A percentile compares a stretch with the other conserved stretches of the same genome.
Evolutionary conservation across 2,888 invertebrate species (phyloP).

Genomic region (Tiphia femorata): DNA sequence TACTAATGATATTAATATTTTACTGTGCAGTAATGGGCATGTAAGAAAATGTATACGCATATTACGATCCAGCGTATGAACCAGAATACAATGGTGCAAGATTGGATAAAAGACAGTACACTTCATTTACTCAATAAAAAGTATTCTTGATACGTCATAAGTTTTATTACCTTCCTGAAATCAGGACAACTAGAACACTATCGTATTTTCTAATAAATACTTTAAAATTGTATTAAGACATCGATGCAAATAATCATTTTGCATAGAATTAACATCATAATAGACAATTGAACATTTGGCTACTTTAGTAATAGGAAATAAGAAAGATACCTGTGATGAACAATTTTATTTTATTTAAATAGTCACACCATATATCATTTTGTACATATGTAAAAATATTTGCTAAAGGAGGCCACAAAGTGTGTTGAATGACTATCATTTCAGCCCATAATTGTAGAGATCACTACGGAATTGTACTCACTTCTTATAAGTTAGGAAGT

Average conservation of each 20-base stretch:
- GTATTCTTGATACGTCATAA: conserved; percentile 32
- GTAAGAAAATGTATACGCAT: conserved; percentile 44
- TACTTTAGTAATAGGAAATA: conserved; percentile 1
- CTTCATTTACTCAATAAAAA: conserved; percentile 38
- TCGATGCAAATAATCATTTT: too few species aligned
- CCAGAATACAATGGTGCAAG: conserved; percentile 43
- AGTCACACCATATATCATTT: conserved; percentile 59
- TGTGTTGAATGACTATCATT: conserved; percentile 41
- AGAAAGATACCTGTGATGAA: conserved; percentile 5
- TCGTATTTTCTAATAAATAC: too few species aligned
- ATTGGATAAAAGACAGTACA: conserved; percentile 40
- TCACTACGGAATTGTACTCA: conserved; percentile 38
- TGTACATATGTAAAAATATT: conserved; percentile 67
- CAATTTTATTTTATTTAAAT: conserved; percentile 58
- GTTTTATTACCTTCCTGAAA: conserved; percentile 34
- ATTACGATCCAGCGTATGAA: conserved; percentile 35
- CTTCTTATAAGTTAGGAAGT: conserved; percentile 41
- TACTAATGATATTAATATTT: conserved; percentile 24
- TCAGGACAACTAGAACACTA: too few species aligned
- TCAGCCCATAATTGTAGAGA: conserved; percentile 35
- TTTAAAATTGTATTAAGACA: too few species aligned
- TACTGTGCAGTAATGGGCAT: conserved; percentile 34
- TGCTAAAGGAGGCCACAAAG: conserved; percentile 48
- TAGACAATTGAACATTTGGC: not conserved
- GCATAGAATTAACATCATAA: not conserved